Base-by-base conservation (phyloP, 2,888 invertebrate genomes). In the Priocnemis perturbator region DNA sequence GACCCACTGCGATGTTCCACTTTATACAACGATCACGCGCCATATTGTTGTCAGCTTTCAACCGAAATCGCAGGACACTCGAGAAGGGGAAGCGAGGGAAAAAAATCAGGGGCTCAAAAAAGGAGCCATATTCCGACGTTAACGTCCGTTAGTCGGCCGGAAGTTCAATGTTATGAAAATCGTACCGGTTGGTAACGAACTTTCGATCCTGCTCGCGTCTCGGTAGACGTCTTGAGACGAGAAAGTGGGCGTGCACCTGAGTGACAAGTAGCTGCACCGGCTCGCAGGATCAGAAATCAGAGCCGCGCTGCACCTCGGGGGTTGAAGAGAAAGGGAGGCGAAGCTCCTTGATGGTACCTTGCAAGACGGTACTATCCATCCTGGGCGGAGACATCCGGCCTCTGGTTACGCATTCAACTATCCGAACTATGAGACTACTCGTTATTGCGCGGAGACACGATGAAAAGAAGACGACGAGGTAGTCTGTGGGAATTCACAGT, bases 361-460 rank as follows among this genome's bases (percentile, higher is more conserved):
- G 77, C 82, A 67, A 84, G 83, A 84, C 78, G 81, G 62, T 68
- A 37, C 76, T 85, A 86, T 87, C 87, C 86, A 79, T 79, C 79
- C 73, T 88, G 89, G 89, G 89, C 89, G 88, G 85, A 74, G 80
- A 89, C 89, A 89, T 89, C 89, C 89, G 89, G 89, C 86, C 86
- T 89, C 89, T 81, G 83, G 84, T 89, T 88, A 87, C 88, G 79
- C 77, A 87, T 88, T 88, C 87, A 85, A 55, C 74, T 76, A 67
- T 65, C 57, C 69, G 45, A 69, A 74, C 71, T 74, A 69, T 66
- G 67, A 76, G 70, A 65, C 66, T 72, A 63, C 69, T 73, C 68
- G 65, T 79, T 77, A 74, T 69, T 64, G 61, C 71, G 50, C 50
- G n/a, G 19, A 50, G n/a, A 17, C 17, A 50, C 50, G 50, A 17